These are phyloP conservation scores for Microctonus aethiopoides DNA, from an alignment of 2,888 invertebrate species.

Conservation along the genomic window DNA sequence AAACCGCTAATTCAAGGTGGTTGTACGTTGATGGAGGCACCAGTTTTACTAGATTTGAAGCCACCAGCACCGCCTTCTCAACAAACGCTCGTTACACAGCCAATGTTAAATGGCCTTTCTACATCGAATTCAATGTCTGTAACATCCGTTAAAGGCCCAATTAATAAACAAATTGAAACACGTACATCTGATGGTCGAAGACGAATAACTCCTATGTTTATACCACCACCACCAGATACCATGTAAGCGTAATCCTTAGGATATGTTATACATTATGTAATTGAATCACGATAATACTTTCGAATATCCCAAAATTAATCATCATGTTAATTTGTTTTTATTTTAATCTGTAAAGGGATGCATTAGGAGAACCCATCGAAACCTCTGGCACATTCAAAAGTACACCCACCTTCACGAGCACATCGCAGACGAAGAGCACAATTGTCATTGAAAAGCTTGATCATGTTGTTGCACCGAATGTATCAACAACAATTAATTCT, in stretches of 20 bases:
- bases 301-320: background rate
- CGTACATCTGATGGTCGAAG: constrained; percentile 94
- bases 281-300: background rate
- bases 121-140: constrained; percentile 47
- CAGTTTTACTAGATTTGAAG: constrained; percentile 68
- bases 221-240: constrained; percentile 79
- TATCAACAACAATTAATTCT: constrained; percentile 55
- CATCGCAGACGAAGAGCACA: constrained; percentile 81
- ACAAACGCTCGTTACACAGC: constrained; percentile 2
- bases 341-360: background rate
- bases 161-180: constrained; percentile 93
- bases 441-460: constrained; percentile 83
- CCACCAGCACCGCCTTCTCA: constrained; percentile 45
- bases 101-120: constrained; percentile 37
- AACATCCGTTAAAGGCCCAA: constrained; percentile 73
- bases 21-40: constrained; percentile 76
- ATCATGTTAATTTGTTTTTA: background rate
- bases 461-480: constrained; percentile 73
- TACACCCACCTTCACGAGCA: constrained; percentile 76
- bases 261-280: too few relatives aligned
- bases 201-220: constrained; percentile 95
- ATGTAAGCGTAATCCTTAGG: constrained; percentile 66
- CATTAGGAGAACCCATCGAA: constrained; percentile 63
- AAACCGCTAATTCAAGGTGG: constrained; percentile 75
- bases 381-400: constrained; percentile 47